Base-by-base conservation (phyloP, 1,140 invertebrate species). In the Eurosta solidaginis region DNA sequence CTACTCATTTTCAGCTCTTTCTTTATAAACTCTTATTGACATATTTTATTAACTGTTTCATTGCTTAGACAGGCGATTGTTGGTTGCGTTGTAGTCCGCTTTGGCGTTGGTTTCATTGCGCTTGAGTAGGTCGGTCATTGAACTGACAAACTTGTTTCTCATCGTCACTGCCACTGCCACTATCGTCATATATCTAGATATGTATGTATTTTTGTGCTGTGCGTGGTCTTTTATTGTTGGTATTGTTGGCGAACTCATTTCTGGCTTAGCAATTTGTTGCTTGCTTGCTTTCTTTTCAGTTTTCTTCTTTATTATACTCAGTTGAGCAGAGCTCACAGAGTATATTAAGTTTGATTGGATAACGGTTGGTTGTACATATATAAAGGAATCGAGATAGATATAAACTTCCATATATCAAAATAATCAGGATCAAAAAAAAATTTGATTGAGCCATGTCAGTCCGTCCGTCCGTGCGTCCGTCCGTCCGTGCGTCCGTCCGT, bases 61-160 rank as follows among this genome's bases (percentile, higher is more conserved):
- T 33, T 22, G 59, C 59, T 5, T 20, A 68, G 59, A n/a, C 59
- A 40, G 59, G 73, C 4, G 1, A 25, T 59, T 27, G 52, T 25
- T 10, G 6, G 52, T 59, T 47, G 73, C 9, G 40, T 27, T 74
- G 40, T 45, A 74, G 22, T 14, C 44, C 44, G 40, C n/a, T 17
- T 25, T 20, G 12, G n/a, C 22, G 59, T 74, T 74, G 40, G 44
- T 74, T 22, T 44, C 84, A 86, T 81, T 82, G 83, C 86, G 86
- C 86, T 87, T 87, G 86, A 87, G 86, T 87, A 87, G 86, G 86
- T 87, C 86, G 86, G 86, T 87, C 86, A 87, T 87, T 87, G 85
- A 87, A 82, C 84, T 84, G 77, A 79, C 82, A 81, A 83, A 87
- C 85, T 87, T 86, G 85, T 86, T 85, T 84, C 14, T 59, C 76